Conservation (phyloP, 92 coral and sea anemone species). For the Epizoanthus stellaris region DNA sequence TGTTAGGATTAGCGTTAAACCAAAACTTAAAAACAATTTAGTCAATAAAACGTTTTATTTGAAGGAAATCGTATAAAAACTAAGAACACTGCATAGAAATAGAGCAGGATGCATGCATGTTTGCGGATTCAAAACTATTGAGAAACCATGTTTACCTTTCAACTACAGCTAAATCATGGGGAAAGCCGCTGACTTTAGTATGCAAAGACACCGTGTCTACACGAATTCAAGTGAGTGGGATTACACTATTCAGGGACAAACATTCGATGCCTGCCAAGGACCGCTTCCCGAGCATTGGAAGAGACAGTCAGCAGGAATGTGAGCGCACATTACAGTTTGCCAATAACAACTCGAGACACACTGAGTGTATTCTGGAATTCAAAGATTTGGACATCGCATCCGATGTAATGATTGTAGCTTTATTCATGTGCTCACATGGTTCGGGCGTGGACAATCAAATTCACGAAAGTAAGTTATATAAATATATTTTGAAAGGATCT, state of each 20-base stretch:
- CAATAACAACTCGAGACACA: conserved; percentile 27
- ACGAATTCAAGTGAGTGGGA: conserved; percentile 61
- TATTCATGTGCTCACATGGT: conserved; percentile 55
- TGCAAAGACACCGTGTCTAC: conserved; percentile 52
- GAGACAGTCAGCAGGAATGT: conserved; percentile 62
- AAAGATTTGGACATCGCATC: conserved; percentile 47
- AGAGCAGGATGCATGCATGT: no score
- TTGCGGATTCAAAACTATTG: no score
- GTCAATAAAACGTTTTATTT: no score
- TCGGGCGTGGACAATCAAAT: conserved; percentile 12
- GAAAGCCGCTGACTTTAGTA: conserved; percentile 53
- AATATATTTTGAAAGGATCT: no score
- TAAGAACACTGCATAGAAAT: no score
- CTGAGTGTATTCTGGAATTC: conserved; percentile 56
- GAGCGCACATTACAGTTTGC: conserved; percentile 31
- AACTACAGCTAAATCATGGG: conserved; percentile 60
- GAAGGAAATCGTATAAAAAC: no score
- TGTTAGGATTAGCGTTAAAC: no score
- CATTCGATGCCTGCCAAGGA: conserved; percentile 47
- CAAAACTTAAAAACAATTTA: no score
- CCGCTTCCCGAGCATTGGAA: conserved; percentile 60
- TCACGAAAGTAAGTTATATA: conserved; percentile 13
- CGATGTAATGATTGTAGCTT: conserved; percentile 56
- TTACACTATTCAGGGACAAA: conserved; percentile 54
- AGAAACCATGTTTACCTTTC: neutral